Percentiles rank a stretch among this genome's conserved stretches.
Evolutionary conservation across 2,888 invertebrate genomes (phyloP).

Genomic region (Piscicola geometra): DNA sequence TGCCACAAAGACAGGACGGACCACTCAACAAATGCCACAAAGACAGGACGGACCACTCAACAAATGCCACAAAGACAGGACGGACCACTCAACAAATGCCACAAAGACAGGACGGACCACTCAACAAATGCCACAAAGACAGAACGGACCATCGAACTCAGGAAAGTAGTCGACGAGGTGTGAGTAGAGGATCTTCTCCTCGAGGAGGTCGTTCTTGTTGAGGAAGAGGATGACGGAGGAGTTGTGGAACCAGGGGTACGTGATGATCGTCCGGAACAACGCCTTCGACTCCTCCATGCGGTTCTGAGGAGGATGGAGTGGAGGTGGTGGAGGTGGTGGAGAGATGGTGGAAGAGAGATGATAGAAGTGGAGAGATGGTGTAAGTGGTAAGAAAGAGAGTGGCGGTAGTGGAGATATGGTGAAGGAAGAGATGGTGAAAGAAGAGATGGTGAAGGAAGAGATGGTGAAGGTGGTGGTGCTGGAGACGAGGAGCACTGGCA

Average conservation of each 20-base stretch:
- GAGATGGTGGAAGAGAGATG: neutral
- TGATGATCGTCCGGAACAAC: conserved; percentile 99
- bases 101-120: too few species aligned
- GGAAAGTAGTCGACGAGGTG: conserved; percentile 99
- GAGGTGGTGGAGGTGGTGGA: neutral
- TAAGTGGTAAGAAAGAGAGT: neutral
- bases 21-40: too few species aligned
- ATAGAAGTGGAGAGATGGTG: neutral
- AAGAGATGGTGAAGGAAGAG: too few species aligned
- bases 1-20: too few species aligned
- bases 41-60: too few species aligned
- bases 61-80: too few species aligned
- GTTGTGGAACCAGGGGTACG: conserved; percentile 99
- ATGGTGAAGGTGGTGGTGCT: neutral
- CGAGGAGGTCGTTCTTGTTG: conserved; percentile 97
- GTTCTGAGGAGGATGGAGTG: conserved; percentile 63
- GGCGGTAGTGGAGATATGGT: neutral
- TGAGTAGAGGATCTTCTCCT: conserved; percentile 99
- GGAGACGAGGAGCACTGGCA: neutral
- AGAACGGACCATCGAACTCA: conserved; percentile 87
- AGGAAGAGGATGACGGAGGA: conserved; percentile 99
- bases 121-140: too few species aligned
- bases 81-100: too few species aligned
- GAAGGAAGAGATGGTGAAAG: neutral
- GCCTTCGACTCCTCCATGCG: conserved; percentile 99